These are phyloP conservation scores for Pyrgilauda ruficollis DNA, from an alignment of 2,113 vertebrate genomes.

Conservation along the genomic window DNA sequence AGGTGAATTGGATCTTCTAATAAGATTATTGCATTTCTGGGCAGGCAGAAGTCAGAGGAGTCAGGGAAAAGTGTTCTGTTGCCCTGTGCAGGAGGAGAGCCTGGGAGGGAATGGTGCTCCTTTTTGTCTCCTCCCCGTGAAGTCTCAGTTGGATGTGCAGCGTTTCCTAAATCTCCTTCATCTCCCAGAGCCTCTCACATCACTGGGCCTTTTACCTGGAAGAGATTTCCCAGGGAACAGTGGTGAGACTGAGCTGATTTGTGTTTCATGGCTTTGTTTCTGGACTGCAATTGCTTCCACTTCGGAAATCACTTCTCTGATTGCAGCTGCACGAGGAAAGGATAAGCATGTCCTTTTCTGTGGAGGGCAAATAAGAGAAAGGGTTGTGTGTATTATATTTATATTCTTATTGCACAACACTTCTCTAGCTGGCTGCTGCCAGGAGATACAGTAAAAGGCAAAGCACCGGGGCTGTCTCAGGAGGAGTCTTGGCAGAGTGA, in stretches of 20 bases:
- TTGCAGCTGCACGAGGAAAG: not conserved
- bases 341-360: not conserved
- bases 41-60: not conserved
- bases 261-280: not conserved
- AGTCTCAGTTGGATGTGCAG: not conserved
- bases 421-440: not conserved
- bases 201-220: accelerated
- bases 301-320: not conserved
- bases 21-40: not conserved
- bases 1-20: not conserved
- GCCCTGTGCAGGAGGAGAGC: not conserved
- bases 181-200: not conserved
- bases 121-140: not conserved
- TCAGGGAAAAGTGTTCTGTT: not conserved
- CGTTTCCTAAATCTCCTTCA: not conserved
- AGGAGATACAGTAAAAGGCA: not conserved
- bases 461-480: not conserved
- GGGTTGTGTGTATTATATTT: not conserved
- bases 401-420: not conserved
- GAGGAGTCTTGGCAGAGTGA: not conserved
- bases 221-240: not conserved
- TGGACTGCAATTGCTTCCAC: not conserved
- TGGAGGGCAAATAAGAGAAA: not conserved
- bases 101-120: not conserved
- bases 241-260: not conserved